These are phyloP conservation scores for Pachypeltis micranthus DNA, from an alignment of 1,140 invertebrate species.

Conservation along the genomic window DNA sequence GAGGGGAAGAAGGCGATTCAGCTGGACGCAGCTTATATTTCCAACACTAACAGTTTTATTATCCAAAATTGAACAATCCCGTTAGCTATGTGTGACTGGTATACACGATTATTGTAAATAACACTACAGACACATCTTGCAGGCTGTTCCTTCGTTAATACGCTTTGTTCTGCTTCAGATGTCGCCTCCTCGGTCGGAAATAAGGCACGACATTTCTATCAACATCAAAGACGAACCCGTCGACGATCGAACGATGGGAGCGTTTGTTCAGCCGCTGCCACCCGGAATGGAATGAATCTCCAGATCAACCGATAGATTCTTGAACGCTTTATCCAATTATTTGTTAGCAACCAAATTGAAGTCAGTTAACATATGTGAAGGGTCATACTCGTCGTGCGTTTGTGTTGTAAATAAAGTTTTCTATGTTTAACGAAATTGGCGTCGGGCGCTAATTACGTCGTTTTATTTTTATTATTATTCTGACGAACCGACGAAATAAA, in stretches of 20 bases:
- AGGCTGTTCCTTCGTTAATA: background rate
- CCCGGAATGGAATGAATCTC: constrained; percentile 21
- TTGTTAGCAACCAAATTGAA: too few relatives aligned
- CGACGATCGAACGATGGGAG: constrained; percentile 9
- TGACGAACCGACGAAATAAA: too few relatives aligned
- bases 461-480: background rate
- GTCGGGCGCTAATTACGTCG: background rate
- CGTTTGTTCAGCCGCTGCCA: constrained; percentile 19
- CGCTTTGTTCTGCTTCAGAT: constrained; percentile 15
- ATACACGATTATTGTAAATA: background rate
- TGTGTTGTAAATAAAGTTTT: too few relatives aligned
- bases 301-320: background rate
- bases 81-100: background rate
- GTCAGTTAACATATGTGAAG: too few relatives aligned
- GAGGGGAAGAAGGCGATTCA: too few relatives aligned
- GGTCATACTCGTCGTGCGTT: too few relatives aligned
- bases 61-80: background rate
- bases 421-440: too few relatives aligned
- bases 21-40: too few relatives aligned
- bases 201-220: constrained; percentile 21
- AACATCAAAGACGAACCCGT: constrained; percentile 26
- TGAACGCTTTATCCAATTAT: background rate
- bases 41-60: background rate
- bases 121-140: background rate
- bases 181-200: constrained; percentile 16